Evolutionary conservation across 2,888 invertebrate genomes (phyloP), one percentile per base, ranked within the genome.

Genomic region (Megalurothrips usitatus): DNA sequence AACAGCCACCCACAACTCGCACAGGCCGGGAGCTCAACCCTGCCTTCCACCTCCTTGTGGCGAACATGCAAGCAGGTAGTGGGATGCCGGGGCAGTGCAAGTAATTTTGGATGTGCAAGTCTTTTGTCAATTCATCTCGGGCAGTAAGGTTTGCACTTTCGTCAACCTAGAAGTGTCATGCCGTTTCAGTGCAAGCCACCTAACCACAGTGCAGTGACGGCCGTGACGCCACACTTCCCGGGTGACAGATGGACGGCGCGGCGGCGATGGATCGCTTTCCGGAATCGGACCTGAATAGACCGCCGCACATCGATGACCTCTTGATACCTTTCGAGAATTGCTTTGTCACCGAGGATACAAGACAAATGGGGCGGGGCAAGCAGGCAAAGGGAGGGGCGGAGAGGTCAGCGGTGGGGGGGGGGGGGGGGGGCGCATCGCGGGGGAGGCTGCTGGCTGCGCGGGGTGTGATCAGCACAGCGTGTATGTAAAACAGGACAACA

Each of bases 301-400:
- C 17, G 52, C 52, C 1, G 17, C 68, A 75, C 68, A 12, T 8
- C 68, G 68, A 75, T 75, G 68, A 75, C 68, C 68, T 75, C 26
- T 26, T 75, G 68, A 75, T 75, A 75, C 68, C 68, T 75, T 75
- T 75, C 26, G 68, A 75, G 68, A 75, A 75, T 75, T 75, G 68
- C 68, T 26, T 26, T 26, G 68, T 75, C 68, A 75, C 68, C 26
- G 68, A 19, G 19, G 19, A 17, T 6, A 14, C 68, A 23, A 75
- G 68, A 75, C 68, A 75, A 75, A 75, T 75, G 68, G 68, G 26
- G 68, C 23, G 68, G 68, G 68, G 11, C 26, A 12, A n/a, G 19
- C 23, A 68, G 68, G n/a, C 52, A 52, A 52, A 17, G 14, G 12
- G 10, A 49, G 49, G 9, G 49, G 49, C 10, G 10, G 12, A 49